Evolutionary conservation across 2,797 vertebrate genomes (phyloP).

Genomic region (Eulemur rubriventer): DNA sequence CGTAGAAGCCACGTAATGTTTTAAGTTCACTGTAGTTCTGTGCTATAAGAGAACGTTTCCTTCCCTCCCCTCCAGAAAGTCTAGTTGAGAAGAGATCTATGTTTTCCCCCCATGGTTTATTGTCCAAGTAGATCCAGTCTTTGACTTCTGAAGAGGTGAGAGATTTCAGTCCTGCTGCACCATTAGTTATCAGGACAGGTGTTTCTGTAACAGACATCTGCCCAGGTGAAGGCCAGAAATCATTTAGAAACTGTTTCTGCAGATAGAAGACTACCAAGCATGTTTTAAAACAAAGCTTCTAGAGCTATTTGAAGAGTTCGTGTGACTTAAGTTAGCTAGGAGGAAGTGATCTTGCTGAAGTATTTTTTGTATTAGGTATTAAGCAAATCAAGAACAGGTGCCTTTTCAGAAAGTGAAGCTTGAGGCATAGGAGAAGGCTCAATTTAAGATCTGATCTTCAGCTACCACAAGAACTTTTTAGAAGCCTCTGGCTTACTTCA

Average conservation of each 20-base stretch:
- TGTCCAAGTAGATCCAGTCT: neutral
- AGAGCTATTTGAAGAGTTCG: neutral
- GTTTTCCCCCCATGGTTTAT: neutral
- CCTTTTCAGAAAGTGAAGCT: neutral
- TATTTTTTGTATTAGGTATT: neutral
- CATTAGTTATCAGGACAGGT: neutral
- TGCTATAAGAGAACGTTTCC: neutral
- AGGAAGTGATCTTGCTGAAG: neutral
- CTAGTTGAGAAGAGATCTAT: neutral
- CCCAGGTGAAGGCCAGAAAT: neutral
- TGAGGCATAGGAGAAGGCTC: neutral
- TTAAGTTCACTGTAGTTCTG: neutral
- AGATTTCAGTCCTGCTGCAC: neutral
- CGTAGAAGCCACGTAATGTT: neutral
- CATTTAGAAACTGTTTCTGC: neutral
- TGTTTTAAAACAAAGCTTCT: neutral
- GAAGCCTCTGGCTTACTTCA: neutral
- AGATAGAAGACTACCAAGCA: neutral
- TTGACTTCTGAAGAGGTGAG: neutral
- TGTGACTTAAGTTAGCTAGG: neutral
- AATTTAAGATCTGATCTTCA: neutral
- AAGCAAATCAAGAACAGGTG: neutral
- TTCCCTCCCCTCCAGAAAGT: neutral
- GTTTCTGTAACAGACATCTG: neutral
- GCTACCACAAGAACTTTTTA: neutral